phyloP scores from a whole-genome alignment of 2,113 vertebrate genomes.

The Neopipo cinnamomea region DNA sequence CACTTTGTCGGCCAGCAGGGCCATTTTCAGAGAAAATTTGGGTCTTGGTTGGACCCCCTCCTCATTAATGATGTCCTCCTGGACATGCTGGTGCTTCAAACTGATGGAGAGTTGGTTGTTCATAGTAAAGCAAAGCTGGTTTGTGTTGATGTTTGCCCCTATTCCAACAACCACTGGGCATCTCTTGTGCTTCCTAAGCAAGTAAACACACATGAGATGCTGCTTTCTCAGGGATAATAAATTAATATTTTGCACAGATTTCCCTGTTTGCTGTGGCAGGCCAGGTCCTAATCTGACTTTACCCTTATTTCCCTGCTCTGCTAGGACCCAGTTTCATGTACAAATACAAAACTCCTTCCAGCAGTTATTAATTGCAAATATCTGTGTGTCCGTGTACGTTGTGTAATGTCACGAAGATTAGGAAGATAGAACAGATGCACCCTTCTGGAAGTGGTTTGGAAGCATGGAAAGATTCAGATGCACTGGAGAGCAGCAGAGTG shows the following conservation, averaged over 20 bases:
- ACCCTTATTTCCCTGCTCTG: background rate
- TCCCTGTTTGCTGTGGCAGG: fast-evolving
- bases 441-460: background rate
- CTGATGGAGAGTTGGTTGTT: fast-evolving
- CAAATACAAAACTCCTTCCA: background rate
- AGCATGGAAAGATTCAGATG: background rate
- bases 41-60: background rate
- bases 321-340: background rate
- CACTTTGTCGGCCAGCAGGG: background rate
- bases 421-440: background rate
- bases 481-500: fast-evolving
- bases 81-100: background rate
- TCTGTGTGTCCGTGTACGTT: fast-evolving
- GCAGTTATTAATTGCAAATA: background rate
- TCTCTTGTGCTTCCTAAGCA: fast-evolving
- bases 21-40: background rate
- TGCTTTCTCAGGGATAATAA: fast-evolving
- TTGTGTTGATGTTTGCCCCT: background rate
- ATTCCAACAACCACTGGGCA: background rate
- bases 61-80: background rate
- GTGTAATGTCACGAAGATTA: background rate
- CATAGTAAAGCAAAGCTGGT: background rate
- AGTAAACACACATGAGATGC: fast-evolving
- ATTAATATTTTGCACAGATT: background rate
- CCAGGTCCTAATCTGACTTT: background rate